phyloP scores from a whole-genome alignment of 2,888 invertebrate genomes.

The Lithophane semibrunnea region DNA sequence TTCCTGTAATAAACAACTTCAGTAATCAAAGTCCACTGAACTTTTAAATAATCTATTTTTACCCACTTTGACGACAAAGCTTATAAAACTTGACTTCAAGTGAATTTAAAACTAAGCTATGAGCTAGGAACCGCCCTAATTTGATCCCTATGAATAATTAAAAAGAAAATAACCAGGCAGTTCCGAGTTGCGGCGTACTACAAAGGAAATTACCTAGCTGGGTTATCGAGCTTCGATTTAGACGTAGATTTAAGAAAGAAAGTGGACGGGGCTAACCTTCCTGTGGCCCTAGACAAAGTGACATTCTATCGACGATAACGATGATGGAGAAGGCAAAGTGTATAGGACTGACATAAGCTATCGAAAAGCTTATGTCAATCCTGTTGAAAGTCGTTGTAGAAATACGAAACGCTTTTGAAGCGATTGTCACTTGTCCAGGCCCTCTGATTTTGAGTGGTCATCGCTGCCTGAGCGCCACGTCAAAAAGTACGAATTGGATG shows the following conservation, averaged over 20 bases:
- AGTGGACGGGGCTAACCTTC: not conserved
- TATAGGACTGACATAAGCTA: too few species aligned
- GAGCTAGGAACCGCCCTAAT: slow-evolving; percentile 43
- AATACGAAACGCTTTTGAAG: too few species aligned
- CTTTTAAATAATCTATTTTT: slow-evolving; percentile 6
- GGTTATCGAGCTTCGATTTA: slow-evolving; percentile 47
- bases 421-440: too few species aligned
- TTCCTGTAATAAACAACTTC: not conserved
- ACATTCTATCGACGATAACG: too few species aligned
- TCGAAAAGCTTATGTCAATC: too few species aligned
- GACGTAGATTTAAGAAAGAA: slow-evolving; percentile 16
- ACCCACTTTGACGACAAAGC: slow-evolving; percentile 18
- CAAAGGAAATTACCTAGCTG: slow-evolving; percentile 57
- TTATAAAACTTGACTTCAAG: slow-evolving; percentile 39
- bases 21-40: slow-evolving; percentile 20
- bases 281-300: too few species aligned
- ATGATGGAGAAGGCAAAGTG: too few species aligned
- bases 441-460: too few species aligned
- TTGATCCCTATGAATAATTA: slow-evolving; percentile 64
- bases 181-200: slow-evolving; percentile 34
- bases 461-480: too few species aligned
- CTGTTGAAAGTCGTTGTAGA: too few species aligned
- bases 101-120: slow-evolving; percentile 46
- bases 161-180: slow-evolving; percentile 41
- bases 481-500: too few species aligned